Percentiles rank a stretch among this genome's conserved stretches.
Evolutionary conservation across 2,888 invertebrate species (phyloP).

Genomic region (Stenurella melanura): DNA sequence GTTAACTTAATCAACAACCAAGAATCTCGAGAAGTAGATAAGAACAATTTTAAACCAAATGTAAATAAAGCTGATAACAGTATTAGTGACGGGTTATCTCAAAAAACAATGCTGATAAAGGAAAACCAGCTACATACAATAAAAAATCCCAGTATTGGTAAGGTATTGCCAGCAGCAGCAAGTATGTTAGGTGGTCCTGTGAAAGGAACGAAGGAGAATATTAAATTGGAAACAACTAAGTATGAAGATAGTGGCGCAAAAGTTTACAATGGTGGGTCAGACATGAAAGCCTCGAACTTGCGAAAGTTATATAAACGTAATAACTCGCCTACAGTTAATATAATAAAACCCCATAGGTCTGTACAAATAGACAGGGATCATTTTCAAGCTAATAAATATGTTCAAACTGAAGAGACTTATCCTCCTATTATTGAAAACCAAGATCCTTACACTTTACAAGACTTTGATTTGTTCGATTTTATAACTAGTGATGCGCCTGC

Average conservation of each 20-base stretch:
- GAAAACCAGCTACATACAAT: conserved; percentile 4
- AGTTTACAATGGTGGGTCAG: not conserved
- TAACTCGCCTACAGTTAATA: not conserved
- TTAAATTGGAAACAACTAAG: not conserved
- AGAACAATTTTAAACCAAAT: conserved; percentile 32
- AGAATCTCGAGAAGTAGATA: conserved; percentile 33
- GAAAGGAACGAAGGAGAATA: not conserved
- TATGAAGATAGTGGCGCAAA: not conserved
- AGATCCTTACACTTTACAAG: not conserved
- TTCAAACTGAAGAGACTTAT: conserved; percentile 10
- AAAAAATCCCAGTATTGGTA: conserved; percentile 26
- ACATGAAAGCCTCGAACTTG: conserved; percentile 29
- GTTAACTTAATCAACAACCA: conserved; percentile 13
- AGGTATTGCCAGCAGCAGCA: conserved; percentile 1
- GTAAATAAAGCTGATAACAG: conserved; percentile 36
- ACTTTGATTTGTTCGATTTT: conserved; percentile 5
- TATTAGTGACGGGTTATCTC: conserved; percentile 17
- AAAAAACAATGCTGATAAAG: conserved; percentile 34
- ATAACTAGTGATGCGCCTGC: not conserved
- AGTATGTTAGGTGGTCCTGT: conserved; percentile 1
- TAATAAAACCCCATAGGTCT: conserved; percentile 14
- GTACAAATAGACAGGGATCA: conserved; percentile 34
- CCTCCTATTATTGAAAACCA: not conserved
- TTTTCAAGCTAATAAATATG: conserved; percentile 4
- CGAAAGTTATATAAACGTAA: conserved; percentile 29